phyloP scores from a whole-genome alignment of 2,888 invertebrate species.

The Synergus japonicus region DNA sequence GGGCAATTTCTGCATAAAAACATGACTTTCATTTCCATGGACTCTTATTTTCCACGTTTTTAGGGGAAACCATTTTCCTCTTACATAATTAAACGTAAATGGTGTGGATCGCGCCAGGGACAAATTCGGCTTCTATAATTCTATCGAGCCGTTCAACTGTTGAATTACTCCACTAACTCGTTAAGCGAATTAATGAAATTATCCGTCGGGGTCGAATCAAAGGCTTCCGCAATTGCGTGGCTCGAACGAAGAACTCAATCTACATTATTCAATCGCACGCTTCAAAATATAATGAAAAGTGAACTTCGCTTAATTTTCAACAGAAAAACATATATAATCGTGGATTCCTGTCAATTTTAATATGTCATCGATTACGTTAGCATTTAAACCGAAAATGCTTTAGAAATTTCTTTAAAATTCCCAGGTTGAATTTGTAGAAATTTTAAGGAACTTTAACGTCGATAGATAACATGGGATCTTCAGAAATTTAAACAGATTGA shows the following conservation, averaged over 20 bases:
- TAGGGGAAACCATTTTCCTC: neutral
- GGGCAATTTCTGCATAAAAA: too few species aligned
- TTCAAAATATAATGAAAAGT: neutral
- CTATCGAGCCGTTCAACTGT: neutral
- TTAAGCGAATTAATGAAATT: slow-evolving; percentile 19
- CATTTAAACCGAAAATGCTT: too few species aligned
- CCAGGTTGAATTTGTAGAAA: too few species aligned
- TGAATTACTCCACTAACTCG: neutral
- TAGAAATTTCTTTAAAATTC: too few species aligned
- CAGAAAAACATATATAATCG: too few species aligned
- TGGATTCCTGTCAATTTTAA: too few species aligned
- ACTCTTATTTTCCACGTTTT: neutral
- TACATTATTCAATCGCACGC: slow-evolving; percentile 22
- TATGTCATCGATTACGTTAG: too few species aligned
- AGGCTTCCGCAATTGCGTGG: slow-evolving; percentile 30
- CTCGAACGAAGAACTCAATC: neutral
- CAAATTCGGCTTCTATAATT: neutral
- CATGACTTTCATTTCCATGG: neutral
- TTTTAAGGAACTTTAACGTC: too few species aligned
- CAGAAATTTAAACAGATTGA: too few species aligned
- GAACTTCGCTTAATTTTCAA: too few species aligned
- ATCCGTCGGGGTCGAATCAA: slow-evolving; percentile 13
- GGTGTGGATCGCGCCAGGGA: neutral
- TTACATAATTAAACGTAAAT: neutral
- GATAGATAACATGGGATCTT: too few species aligned